phyloP scores from a whole-genome alignment of 2,797 vertebrate species.

The Carapus acus region DNA sequence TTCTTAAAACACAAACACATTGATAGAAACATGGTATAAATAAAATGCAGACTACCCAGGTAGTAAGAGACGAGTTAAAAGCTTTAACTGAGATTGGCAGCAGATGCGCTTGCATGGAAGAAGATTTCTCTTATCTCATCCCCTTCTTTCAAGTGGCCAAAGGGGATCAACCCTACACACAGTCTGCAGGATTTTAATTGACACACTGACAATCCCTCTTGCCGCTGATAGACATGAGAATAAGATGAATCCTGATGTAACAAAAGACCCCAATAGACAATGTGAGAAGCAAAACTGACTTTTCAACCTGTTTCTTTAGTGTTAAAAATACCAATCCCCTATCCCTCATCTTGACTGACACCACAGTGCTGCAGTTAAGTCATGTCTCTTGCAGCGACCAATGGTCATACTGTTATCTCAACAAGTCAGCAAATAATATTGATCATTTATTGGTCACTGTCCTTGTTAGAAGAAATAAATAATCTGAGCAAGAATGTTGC shows the following conservation, averaged over 20 bases:
- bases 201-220: conserved; percentile 42
- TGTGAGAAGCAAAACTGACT: conserved; percentile 45
- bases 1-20: neutral
- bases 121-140: conserved; percentile 20
- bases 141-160: conserved; percentile 30
- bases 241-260: conserved; percentile 31
- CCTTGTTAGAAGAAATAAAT: conserved; percentile 26
- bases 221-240: conserved; percentile 45
- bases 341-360: conserved; percentile 48
- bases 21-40: conserved; percentile 9
- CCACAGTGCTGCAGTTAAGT: conserved; percentile 19
- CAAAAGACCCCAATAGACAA: conserved; percentile 31
- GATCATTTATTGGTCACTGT: conserved; percentile 34
- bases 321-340: conserved; percentile 42
- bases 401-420: conserved; percentile 50
- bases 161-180: conserved; percentile 34
- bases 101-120: conserved; percentile 29
- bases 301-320: conserved; percentile 29
- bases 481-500: conserved; percentile 14
- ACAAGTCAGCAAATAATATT: conserved; percentile 54
- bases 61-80: conserved; percentile 16
- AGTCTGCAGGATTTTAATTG: conserved; percentile 39
- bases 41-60: neutral
- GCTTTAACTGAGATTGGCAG: conserved; percentile 21
- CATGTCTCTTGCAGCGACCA: conserved; percentile 42